Conservation (phyloP, 2,797 vertebrate species). For the Sebastes paucispinis region DNA sequence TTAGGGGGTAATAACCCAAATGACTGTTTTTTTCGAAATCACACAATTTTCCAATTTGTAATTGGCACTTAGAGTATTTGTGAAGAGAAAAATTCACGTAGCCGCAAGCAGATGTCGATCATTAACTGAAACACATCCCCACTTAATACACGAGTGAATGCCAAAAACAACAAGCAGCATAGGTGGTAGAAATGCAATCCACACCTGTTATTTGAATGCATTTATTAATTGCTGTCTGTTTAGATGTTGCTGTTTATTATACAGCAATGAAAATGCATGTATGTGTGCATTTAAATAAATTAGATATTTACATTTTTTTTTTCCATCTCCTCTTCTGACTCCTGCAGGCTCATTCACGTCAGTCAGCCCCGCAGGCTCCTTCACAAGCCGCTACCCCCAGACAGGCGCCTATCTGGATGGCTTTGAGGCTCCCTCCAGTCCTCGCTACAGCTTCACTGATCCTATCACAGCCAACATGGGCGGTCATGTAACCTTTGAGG, state of each 20-base stretch:
- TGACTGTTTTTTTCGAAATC: neutral
- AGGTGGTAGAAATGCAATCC: neutral
- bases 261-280: neutral
- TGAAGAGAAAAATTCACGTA: neutral
- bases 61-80: neutral
- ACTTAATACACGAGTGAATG: neutral
- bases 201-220: neutral
- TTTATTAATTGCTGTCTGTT: neutral
- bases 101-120: neutral
- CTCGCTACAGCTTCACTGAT: constrained; percentile 87
- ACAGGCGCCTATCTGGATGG: constrained; percentile 84
- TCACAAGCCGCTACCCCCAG: constrained; percentile 85
- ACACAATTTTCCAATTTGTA: neutral
- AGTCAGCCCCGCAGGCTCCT: constrained; percentile 88
- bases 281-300: neutral
- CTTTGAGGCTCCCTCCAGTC: constrained; percentile 84
- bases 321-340: constrained; percentile 33
- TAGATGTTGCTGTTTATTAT: neutral
- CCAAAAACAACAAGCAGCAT: neutral
- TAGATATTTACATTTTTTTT: too few relatives aligned
- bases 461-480: constrained; percentile 88
- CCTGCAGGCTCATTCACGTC: constrained; percentile 89
- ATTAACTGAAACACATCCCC: neutral
- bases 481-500: constrained; percentile 91
- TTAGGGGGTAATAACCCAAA: constrained; percentile 11